Evolutionary conservation across 1,140 invertebrate species (phyloP).

Genomic region (Lepidostoma basale): DNA sequence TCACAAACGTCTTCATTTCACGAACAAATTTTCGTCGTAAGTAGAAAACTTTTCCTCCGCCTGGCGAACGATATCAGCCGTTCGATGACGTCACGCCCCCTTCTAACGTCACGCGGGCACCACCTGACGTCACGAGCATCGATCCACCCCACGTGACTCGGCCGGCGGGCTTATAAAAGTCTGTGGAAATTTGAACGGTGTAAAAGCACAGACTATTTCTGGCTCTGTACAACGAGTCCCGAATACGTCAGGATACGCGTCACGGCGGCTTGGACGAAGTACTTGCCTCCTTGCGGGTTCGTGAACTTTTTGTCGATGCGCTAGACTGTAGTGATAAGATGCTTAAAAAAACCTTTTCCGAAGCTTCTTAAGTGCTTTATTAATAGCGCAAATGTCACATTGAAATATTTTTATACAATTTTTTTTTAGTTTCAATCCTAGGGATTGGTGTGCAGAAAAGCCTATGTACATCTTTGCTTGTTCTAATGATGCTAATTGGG

Average conservation of each 20-base stretch:
- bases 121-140: conserved; percentile 15
- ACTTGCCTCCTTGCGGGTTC: not conserved
- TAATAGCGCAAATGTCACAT: too few relatives aligned
- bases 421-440: too few relatives aligned
- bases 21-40: not conserved
- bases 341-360: too few relatives aligned
- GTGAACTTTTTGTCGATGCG: too few relatives aligned
- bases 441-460: too few relatives aligned
- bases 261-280: not conserved
- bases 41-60: not conserved
- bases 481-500: too few relatives aligned
- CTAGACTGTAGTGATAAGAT: too few relatives aligned
- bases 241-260: not conserved
- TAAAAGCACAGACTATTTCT: not conserved
- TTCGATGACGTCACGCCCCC: not conserved
- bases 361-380: too few relatives aligned
- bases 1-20: too few relatives aligned
- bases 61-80: not conserved
- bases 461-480: too few relatives aligned
- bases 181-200: not conserved
- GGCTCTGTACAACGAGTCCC: not conserved
- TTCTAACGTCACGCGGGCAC: conserved; percentile 2
- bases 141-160: conserved; percentile 3
- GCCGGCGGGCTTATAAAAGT: not conserved
- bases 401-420: too few relatives aligned